Evolutionary conservation across 1,140 invertebrate genomes (phyloP).

Genomic region (Spodoptera litura): DNA sequence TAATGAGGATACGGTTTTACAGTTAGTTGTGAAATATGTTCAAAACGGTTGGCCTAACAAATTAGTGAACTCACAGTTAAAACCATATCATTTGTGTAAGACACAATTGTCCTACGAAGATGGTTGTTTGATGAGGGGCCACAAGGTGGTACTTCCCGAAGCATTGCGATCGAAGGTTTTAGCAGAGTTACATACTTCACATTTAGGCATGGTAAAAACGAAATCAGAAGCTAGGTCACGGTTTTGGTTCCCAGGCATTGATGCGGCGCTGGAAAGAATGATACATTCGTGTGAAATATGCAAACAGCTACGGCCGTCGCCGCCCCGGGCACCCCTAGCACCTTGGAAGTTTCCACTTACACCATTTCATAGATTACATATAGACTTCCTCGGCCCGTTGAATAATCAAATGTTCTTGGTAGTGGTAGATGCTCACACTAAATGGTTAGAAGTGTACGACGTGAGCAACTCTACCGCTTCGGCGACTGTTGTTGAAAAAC

Average conservation of each 20-base stretch:
- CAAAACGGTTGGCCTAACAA: conserved; percentile 52
- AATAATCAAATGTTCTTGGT: conserved; percentile 51
- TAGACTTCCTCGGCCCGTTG: conserved; percentile 55
- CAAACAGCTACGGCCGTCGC: background rate
- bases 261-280: background rate
- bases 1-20: conserved; percentile 19
- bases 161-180: conserved; percentile 22
- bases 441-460: conserved; percentile 55
- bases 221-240: background rate
- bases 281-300: background rate
- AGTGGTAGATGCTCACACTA: conserved; percentile 54
- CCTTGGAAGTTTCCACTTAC: background rate
- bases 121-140: conserved; percentile 49
- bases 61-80: conserved; percentile 18
- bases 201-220: conserved; percentile 51
- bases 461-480: conserved; percentile 44
- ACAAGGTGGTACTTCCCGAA: conserved; percentile 50
- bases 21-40: conserved; percentile 41
- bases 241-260: background rate
- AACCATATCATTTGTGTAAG: conserved; percentile 50
- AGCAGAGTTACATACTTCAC: conserved; percentile 70
- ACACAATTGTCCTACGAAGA: conserved; percentile 47
- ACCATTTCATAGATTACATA: conserved; percentile 52
- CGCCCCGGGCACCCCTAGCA: background rate
- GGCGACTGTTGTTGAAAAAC: conserved; percentile 24